Evolutionary conservation across 2,797 vertebrate species (phyloP).

Genomic region (Gymnothorax javanicus): DNA sequence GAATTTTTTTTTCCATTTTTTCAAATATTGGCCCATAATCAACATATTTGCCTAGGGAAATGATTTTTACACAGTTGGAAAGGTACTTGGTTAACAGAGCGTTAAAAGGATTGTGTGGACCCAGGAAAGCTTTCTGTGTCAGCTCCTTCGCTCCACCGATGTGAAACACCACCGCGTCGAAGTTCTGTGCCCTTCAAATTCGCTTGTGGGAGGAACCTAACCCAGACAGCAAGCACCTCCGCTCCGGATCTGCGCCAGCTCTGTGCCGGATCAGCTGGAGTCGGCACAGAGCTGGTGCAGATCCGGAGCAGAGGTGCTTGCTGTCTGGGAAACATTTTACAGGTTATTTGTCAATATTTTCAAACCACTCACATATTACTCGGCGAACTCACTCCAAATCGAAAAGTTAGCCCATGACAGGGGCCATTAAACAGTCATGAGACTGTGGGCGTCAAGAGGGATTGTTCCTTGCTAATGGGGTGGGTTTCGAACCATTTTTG

Average conservation of each 20-base stretch:
- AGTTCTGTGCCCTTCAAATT: background rate
- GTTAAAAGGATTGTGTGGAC: too few relatives aligned
- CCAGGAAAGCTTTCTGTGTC: too few relatives aligned
- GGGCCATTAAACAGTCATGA: constrained; percentile 12
- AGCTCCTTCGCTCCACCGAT: background rate
- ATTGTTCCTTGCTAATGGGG: constrained; percentile 5
- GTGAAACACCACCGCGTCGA: background rate
- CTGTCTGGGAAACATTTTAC: background rate
- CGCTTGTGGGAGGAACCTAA: background rate
- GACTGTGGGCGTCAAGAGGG: background rate
- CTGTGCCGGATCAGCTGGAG: too few relatives aligned
- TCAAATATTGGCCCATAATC: too few relatives aligned
- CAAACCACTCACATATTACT: background rate
- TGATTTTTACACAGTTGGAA: too few relatives aligned
- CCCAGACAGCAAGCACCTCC: too few relatives aligned
- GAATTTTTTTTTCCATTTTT: too few relatives aligned
- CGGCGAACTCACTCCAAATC: background rate
- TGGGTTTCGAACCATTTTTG: background rate
- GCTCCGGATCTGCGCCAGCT: too few relatives aligned
- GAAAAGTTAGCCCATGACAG: background rate
- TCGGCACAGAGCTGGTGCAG: too few relatives aligned
- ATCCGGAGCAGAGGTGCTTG: too few relatives aligned
- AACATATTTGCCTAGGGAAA: too few relatives aligned
- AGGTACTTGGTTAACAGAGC: too few relatives aligned
- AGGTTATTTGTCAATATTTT: background rate